These are phyloP conservation scores for Falco naumanni DNA, from an alignment of 2,797 vertebrate genomes.

Conservation along the genomic window DNA sequence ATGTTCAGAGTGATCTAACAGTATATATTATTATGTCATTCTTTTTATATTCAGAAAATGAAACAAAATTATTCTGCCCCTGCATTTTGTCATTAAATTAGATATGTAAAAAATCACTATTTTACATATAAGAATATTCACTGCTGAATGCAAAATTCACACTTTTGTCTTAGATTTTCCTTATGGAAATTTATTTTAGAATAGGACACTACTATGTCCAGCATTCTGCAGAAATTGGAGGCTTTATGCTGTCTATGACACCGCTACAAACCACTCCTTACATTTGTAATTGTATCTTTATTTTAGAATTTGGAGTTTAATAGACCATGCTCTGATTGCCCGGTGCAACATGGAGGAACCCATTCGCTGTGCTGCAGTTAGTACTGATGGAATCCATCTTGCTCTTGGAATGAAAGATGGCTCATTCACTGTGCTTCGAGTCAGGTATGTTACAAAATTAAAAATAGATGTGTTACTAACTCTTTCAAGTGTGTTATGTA, in stretches of 20 bases:
- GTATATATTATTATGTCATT: not conserved
- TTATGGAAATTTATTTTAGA: not conserved
- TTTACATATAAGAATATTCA: not conserved
- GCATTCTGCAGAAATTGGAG: not conserved
- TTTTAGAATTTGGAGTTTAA: constrained; percentile 95
- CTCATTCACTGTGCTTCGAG: constrained; percentile 95
- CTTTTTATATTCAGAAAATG: not conserved
- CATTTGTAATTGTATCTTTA: constrained; percentile 26
- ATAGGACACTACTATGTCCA: not conserved
- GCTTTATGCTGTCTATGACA: not conserved
- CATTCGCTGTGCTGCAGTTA: constrained; percentile 95
- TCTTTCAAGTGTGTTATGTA: not conserved
- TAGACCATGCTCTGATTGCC: constrained; percentile 96
- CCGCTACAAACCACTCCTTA: not conserved
- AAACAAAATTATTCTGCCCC: not conserved
- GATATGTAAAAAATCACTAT: accelerated
- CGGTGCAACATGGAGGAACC: constrained; percentile 99
- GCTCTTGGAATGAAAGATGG: constrained; percentile 98
- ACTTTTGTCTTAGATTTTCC: not conserved
- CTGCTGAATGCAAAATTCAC: not conserved
- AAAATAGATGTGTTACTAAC: not conserved
- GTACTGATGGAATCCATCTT: constrained; percentile 94
- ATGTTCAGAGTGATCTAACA: not conserved
- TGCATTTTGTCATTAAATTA: not conserved
- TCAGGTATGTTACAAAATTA: constrained; percentile 82